Evolutionary conservation across 2,888 invertebrate species (phyloP), one percentile per base, ranked within the genome.

Genomic region (Acleris sparsana): DNA sequence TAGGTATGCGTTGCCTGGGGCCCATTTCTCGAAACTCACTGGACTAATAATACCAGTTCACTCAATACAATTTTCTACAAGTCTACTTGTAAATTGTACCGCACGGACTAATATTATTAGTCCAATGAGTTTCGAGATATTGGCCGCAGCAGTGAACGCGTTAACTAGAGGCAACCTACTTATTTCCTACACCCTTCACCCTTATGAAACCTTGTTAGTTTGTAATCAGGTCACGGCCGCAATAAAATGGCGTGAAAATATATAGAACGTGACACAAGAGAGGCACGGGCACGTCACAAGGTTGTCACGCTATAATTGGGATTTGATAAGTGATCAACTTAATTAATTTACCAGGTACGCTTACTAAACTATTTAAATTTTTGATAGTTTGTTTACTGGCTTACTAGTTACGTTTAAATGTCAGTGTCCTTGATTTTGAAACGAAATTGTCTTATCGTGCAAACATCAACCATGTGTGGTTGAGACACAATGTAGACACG

Each of bases 191-290:
- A 20, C 65, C 44, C 58, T 46, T 67, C 60, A 20, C 65, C 44
- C 58, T 46, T 67, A 62, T 58, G 57, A 48, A 49, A 62, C 66
- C 62, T 65, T 46, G 65, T 62, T 62, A 53, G 43, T 49, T 62
- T 53, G 57, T 71, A 25, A 39, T 33, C 43, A 68, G 80, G 82
- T 80, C 84, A 86, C 73, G 86, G 84, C 71, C 75, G 65, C 55
- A 70, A 69, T 71, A 71, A 69, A 17, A 60, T 80, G 62, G 79
- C 83, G 80, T 85, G 82, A 73, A 68, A 77, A 82, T 78, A 77
- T 71, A 69, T 67, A 73, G 73, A 72, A 75, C 68, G 67, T 73
- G 81, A 76, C 82, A 79, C 70, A 77, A 73, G 67, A 68, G 67
- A 73, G 81, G 76, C 82, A 78, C 70, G 77, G 74, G 67, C 79